Conservation (phyloP, 2,888 invertebrate species). For the Phorcus lineatus region DNA sequence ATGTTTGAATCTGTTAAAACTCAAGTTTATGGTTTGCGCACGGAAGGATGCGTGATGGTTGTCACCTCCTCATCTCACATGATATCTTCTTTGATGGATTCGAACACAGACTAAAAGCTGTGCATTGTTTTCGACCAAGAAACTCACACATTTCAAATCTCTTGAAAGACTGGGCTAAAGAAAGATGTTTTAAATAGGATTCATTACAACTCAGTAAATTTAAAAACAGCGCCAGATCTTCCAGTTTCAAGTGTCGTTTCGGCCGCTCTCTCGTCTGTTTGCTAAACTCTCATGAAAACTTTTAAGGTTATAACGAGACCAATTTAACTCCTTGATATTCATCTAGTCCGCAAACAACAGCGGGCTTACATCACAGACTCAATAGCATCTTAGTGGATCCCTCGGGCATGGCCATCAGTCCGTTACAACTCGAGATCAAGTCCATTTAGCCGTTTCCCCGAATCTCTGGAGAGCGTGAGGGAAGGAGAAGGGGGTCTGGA, state of each 20-base stretch:
- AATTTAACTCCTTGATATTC: constrained; percentile 25
- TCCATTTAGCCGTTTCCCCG: constrained; percentile 3
- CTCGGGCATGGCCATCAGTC: background rate
- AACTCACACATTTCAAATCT: constrained; percentile 2
- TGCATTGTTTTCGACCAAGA: background rate
- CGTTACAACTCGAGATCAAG: background rate
- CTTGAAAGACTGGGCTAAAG: background rate
- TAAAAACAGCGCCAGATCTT: constrained; percentile 19
- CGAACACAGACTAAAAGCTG: no score
- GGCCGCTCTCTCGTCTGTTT: constrained; percentile 27
- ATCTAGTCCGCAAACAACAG: constrained; percentile 13
- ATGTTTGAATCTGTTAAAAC: background rate
- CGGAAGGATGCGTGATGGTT: background rate
- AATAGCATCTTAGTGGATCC: constrained; percentile 10
- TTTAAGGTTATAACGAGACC: constrained; percentile 27
- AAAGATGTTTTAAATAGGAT: constrained; percentile 12
- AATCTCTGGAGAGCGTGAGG: background rate
- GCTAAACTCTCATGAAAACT: constrained; percentile 26
- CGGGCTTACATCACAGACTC: constrained; percentile 13
- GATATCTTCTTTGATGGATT: no score
- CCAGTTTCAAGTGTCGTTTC: constrained; percentile 21
- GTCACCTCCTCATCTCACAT: no score
- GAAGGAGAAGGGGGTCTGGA: background rate
- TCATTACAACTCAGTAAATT: constrained; percentile 12
- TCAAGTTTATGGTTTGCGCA: background rate